Percentiles rank a stretch among this genome's conserved stretches.
phyloP scores from a whole-genome alignment of 2,888 invertebrate genomes.

The Nudaria mundana region DNA sequence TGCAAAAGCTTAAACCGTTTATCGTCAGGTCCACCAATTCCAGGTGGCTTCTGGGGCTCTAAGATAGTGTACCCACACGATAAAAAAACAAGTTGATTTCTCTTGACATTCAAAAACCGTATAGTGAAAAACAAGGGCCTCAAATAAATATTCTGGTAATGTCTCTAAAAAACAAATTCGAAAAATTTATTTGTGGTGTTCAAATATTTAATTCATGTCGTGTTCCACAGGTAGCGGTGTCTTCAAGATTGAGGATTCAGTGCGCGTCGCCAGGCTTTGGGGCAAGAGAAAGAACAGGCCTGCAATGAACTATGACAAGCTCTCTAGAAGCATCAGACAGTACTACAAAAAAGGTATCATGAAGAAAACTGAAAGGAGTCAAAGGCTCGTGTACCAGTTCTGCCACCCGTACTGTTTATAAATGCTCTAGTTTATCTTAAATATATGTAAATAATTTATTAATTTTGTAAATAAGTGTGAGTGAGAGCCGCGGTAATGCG shows the following conservation, averaged over 20 bases:
- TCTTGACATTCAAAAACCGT: too few species aligned
- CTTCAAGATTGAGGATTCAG: conserved; percentile 99
- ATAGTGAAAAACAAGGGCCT: conserved; percentile 9
- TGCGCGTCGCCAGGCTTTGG: conserved; percentile 98
- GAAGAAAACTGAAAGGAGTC: conserved; percentile 99
- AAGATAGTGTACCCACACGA: too few species aligned
- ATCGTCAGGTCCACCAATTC: too few species aligned
- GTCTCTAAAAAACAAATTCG: conserved; percentile 36
- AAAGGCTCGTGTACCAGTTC: conserved; percentile 99
- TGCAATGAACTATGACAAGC: conserved; percentile 99
- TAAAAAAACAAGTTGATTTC: too few species aligned
- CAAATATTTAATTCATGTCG: conserved; percentile 58
- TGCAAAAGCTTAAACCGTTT: too few species aligned
- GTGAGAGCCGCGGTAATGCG: conserved; percentile 76
- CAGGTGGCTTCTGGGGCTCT: too few species aligned
- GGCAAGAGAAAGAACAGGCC: conserved; percentile 98
- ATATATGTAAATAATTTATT: conserved; percentile 52
- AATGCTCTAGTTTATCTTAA: conserved; percentile 46
- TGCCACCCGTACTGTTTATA: conserved; percentile 96
- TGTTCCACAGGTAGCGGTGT: conserved; percentile 87
- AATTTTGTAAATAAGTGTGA: conserved; percentile 51
- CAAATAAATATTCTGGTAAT: conserved; percentile 17
- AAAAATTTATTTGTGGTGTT: conserved; percentile 19
- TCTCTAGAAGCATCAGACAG: conserved; percentile 97
- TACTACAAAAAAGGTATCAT: conserved; percentile 99